phyloP scores from a whole-genome alignment of 2,888 invertebrate species.

The Lycia hirtaria region DNA sequence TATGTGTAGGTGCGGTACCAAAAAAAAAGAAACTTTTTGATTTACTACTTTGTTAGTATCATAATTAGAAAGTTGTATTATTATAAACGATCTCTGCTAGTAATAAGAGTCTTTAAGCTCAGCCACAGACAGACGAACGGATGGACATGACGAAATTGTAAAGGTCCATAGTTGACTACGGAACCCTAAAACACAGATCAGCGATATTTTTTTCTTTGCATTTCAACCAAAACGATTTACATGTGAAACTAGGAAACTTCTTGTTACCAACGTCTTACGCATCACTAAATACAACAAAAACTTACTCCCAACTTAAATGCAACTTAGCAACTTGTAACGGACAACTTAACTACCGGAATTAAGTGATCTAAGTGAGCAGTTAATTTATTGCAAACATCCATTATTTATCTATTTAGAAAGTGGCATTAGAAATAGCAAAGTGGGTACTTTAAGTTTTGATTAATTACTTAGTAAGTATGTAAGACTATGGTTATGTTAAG shows the following conservation, averaged over 20 bases:
- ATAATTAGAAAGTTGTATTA: too few relatives aligned
- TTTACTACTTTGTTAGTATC: too few relatives aligned
- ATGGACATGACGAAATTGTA: too few relatives aligned
- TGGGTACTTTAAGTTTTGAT: conserved; percentile 32
- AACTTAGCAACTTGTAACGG: conserved; percentile 42
- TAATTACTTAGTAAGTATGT: conserved; percentile 25
- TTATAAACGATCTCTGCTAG: too few relatives aligned
- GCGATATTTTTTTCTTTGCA: too few relatives aligned
- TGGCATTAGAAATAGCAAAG: conserved; percentile 30
- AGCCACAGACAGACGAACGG: too few relatives aligned
- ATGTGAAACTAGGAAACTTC: background rate
- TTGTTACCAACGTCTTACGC: background rate
- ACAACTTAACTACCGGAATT: conserved; percentile 49
- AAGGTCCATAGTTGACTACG: too few relatives aligned
- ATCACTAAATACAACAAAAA: conserved; percentile 50
- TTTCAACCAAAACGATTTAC: too few relatives aligned
- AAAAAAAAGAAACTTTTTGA: too few relatives aligned
- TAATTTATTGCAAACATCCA: conserved; percentile 62
- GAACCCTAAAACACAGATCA: too few relatives aligned
- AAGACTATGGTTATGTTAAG: background rate
- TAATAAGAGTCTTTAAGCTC: too few relatives aligned
- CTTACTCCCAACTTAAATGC: conserved; percentile 52
- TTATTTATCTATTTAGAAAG: conserved; percentile 55
- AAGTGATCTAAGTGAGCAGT: conserved; percentile 50
- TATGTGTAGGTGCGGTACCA: too few relatives aligned